A percentile compares a stretch with the other conserved stretches of the same genome.
These are phyloP conservation scores for Tympanuchus pallidicinctus DNA, from an alignment of 2,113 vertebrate genomes.

Conservation along the genomic window DNA sequence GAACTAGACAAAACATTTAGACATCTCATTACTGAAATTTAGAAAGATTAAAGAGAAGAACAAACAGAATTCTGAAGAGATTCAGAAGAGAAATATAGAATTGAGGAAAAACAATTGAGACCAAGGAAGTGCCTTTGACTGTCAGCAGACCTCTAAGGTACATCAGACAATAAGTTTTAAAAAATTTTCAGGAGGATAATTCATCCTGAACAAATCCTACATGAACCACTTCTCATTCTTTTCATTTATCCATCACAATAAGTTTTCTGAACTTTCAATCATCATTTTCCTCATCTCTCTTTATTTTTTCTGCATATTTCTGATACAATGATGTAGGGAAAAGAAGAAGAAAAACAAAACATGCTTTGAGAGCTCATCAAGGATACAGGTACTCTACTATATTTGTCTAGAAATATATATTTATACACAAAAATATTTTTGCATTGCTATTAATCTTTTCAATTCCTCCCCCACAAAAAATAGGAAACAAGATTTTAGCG, in stretches of 20 bases:
- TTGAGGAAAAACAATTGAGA: neutral
- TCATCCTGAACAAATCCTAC: neutral
- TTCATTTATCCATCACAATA: neutral
- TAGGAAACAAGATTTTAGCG: neutral
- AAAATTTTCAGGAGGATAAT: neutral
- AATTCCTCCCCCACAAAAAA: neutral
- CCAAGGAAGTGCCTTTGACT: neutral
- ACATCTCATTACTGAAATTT: neutral
- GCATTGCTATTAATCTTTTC: neutral
- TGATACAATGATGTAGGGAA: neutral
- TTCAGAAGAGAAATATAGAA: neutral
- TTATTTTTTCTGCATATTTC: neutral
- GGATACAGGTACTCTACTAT: neutral
- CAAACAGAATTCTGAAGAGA: neutral
- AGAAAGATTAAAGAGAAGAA: neutral
- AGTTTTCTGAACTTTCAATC: neutral
- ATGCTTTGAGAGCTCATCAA: too few species aligned
- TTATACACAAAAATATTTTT: too few species aligned
- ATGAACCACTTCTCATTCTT: neutral
- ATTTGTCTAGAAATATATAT: neutral
- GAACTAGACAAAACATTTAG: neutral
- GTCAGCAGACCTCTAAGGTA: neutral
- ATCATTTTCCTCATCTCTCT: neutral
- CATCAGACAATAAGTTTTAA: neutral
- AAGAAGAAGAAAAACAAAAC: too few species aligned